A percentile compares a stretch with the other conserved stretches of the same genome.
phyloP scores from a whole-genome alignment of 2,797 vertebrate species.

The Fundulus diaphanus region DNA sequence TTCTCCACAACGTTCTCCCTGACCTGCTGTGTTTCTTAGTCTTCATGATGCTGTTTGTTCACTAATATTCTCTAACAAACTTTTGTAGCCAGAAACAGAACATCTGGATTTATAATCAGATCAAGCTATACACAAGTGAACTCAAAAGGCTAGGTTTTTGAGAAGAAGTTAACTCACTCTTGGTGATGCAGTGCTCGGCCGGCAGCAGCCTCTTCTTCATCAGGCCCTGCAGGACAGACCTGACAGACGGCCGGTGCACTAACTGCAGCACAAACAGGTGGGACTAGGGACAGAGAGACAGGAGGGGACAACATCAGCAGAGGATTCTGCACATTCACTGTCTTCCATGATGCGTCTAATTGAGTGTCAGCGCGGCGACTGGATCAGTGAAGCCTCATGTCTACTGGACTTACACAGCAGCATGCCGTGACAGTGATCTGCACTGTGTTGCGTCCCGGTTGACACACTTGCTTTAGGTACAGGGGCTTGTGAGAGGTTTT shows the following conservation, averaged over 20 bases:
- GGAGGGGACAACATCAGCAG: neutral
- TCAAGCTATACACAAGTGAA: no score
- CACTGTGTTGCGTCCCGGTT: constrained; percentile 95
- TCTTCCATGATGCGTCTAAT: neutral
- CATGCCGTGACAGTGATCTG: constrained; percentile 98
- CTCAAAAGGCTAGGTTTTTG: no score
- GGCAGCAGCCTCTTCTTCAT: constrained; percentile 95
- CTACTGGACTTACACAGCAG: constrained; percentile 88
- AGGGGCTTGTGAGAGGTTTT: constrained; percentile 97
- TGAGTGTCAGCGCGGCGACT: neutral
- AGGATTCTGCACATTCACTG: neutral
- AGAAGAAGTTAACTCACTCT: constrained; percentile 83
- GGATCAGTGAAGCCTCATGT: neutral
- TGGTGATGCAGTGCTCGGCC: constrained; percentile 93
- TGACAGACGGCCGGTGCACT: constrained; percentile 91
- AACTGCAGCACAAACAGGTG: constrained; percentile 94
- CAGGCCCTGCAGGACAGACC: constrained; percentile 92
- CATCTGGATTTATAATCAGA: no score
- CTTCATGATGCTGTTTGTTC: no score
- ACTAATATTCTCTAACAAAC: no score
- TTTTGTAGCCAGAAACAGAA: no score
- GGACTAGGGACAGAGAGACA: constrained; percentile 77
- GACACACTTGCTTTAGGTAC: constrained; percentile 95
- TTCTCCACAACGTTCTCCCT: no score
- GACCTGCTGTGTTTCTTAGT: no score